Evolutionary conservation across 1,140 invertebrate genomes (phyloP), one percentile per base, ranked within the genome.

Genomic region (Aphelenchoides fujianensis): DNA sequence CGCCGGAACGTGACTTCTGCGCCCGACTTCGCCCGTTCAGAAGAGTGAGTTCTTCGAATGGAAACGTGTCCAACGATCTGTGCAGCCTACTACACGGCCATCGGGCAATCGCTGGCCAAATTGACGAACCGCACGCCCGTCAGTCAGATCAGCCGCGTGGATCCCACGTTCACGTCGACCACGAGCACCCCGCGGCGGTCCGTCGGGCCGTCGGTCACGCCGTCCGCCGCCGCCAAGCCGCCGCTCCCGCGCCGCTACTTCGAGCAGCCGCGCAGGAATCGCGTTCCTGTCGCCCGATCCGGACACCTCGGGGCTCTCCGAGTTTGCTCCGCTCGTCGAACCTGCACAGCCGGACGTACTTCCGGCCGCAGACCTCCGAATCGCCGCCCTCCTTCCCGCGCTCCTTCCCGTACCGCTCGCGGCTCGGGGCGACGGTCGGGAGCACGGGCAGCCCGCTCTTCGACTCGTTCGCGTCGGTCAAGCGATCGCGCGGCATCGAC

Each of bases 51-150:
- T 19, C 30, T 74, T 71, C 30, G 3, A 28, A 28, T 69, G n/a
- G 28, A 28, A 7, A 9, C 55, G 16, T 30, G 37, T 30, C 36
- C 28, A 64, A 64, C 34, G 1, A 12, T 28, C 16, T 52, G 69
- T 74, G 55, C 36, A 74, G 77, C 69, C 23, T 77, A 57, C 53
- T 68, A 72, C 68, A 82, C 78, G 35, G 74, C 78, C 1, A 68
- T 81, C 28, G 76, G 80, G 19, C 76, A 77, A 31, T 72, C 74
- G 32, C n/a, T 80, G 27, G 55, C 78, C 2, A 54, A 77, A 27
- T 28, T 77, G 19, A 80, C 57, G 32, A 81, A 79, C 9, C 41
- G 32, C 16, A 30, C 75, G 28, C 62, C 75, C 9, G 30, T 66
- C 2, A 36, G 32, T 34, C 63, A 34, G 32, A 66, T 66, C 3